Evolutionary conservation across 2,888 invertebrate species (phyloP).

Genomic region (Spialia ferax): DNA sequence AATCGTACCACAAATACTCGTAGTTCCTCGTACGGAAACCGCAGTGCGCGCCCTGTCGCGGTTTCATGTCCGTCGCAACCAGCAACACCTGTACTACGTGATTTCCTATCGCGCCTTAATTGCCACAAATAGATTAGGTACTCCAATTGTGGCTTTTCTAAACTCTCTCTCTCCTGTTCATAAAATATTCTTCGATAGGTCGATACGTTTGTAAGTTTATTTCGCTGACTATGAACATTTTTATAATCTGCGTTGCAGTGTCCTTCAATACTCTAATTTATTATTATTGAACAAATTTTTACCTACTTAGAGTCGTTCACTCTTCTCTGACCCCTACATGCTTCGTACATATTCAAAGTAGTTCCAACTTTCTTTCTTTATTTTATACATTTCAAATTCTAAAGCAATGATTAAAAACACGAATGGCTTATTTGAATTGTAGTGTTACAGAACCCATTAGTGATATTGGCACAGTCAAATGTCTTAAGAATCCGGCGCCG

Average conservation of each 20-base stretch:
- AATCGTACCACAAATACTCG: constrained; percentile 50
- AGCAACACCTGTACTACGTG: constrained; percentile 16
- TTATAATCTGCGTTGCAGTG: too few relatives aligned
- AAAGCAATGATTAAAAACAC: constrained; percentile 1
- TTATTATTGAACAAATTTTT: too few relatives aligned
- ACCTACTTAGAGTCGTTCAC: not conserved
- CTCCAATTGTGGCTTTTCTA: constrained; percentile 15
- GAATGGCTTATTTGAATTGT: constrained; percentile 41
- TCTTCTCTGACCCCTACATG: too few relatives aligned
- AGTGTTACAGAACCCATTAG: constrained; percentile 25
- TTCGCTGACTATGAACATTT: not conserved
- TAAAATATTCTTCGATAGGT: not conserved
- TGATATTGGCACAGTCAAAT: constrained; percentile 19
- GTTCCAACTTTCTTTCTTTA: not conserved
- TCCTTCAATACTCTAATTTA: too few relatives aligned
- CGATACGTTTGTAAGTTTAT: not conserved
- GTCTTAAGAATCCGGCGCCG: constrained; percentile 4
- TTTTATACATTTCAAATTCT: not conserved
- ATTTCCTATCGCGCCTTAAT: constrained; percentile 31
- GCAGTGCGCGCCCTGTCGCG: constrained; percentile 39
- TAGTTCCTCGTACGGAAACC: constrained; percentile 33
- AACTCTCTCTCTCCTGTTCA: not conserved
- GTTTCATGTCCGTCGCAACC: constrained; percentile 37
- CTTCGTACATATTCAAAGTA: not conserved
- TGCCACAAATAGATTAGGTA: constrained; percentile 35